Evolutionary conservation across 1,140 invertebrate species (phyloP), one percentile per base, ranked within the genome.

Genomic region (Apis dorsata): DNA sequence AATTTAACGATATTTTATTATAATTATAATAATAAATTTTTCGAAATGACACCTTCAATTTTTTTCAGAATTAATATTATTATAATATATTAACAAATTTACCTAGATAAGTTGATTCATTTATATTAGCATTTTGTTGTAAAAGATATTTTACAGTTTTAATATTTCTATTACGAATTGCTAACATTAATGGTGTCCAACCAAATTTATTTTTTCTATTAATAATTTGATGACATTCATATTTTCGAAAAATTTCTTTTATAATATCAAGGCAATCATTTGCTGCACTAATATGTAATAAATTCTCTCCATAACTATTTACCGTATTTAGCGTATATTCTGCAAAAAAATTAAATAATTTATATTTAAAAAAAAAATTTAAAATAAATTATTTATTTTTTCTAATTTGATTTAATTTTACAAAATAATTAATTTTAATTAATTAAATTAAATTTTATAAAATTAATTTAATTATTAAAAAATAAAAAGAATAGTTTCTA

Each of bases 181-280:
- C 94, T 85, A 94, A 93, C 94, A 95, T 95, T 51, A 95, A 79
- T 12, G 95, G 94, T 13, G 94, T 95, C 94, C 94, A 95, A 7
- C 94, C 94, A 84, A 94, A 93, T 87, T 92, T 92, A 89, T 94
- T 95, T 88, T 92, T 92, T 17, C 78, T 85, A 73, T 92, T 74
- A 75, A 91, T 79, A 44, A 88, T 53, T 65, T 81, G 5, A 69
- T 1, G 5, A 7, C 79, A 74, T 19, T 87, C 65, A 11, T 86
- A 69, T n/a, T 88, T 88, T 70, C 82, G 66, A 70, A 94, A 86
- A 82, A 94, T 91, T 76, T 87, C 85, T 70, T 90, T 90, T 55
- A 90, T 79, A 51, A 92, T 86, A 24, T 75, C 66, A 24, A 81
- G 62, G 44, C 91, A 94, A 21, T 90, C 89, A 71, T 94, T 93